Percentiles rank a stretch among this genome's conserved stretches.
phyloP scores from a whole-genome alignment of 2,888 invertebrate species.

The Parelbella ahira region DNA sequence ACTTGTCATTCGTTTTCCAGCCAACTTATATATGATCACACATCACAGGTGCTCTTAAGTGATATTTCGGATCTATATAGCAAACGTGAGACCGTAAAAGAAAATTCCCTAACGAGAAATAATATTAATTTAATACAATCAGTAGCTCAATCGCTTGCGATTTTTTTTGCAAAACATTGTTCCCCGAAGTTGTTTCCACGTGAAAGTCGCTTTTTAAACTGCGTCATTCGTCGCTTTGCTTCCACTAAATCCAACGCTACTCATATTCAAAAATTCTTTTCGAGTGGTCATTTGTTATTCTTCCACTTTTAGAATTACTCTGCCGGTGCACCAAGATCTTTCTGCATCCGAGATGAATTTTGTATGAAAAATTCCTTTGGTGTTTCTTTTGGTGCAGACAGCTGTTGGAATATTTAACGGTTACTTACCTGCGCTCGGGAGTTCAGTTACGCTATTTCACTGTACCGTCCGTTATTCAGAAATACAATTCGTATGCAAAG shows the following conservation, averaged over 20 bases:
- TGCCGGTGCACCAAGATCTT: slow-evolving; percentile 22
- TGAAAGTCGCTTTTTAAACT: slow-evolving; percentile 17
- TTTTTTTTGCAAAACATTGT: slow-evolving; percentile 3
- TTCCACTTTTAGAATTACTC: slow-evolving; percentile 24
- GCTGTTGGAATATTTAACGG: slow-evolving; percentile 23
- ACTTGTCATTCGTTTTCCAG: slow-evolving; percentile 16
- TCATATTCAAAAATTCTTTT: slow-evolving; percentile 25
- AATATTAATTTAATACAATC: slow-evolving; percentile 5
- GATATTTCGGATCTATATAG: too few species aligned
- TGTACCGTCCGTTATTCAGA: slow-evolving; percentile 10
- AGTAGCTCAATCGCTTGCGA: too few species aligned
- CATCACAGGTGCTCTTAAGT: too few species aligned
- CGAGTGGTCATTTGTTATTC: slow-evolving; percentile 26
- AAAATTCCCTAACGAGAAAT: too few species aligned
- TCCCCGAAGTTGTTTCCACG: slow-evolving; percentile 10
- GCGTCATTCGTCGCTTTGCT: slow-evolving; percentile 18
- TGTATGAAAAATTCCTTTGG: slow-evolving; percentile 25
- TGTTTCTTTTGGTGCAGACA: slow-evolving; percentile 24
- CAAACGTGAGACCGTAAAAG: too few species aligned
- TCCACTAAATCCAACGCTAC: slow-evolving; percentile 23
- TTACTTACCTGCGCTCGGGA: slow-evolving; percentile 32
- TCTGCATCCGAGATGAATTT: slow-evolving; percentile 22
- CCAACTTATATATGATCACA: not conserved
- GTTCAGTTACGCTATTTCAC: slow-evolving; percentile 24
- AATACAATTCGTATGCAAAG: slow-evolving; percentile 26